Evolutionary conservation across 1,140 invertebrate genomes (phyloP), one percentile per base, ranked within the genome.

Genomic region (Medauroidea extradentata): DNA sequence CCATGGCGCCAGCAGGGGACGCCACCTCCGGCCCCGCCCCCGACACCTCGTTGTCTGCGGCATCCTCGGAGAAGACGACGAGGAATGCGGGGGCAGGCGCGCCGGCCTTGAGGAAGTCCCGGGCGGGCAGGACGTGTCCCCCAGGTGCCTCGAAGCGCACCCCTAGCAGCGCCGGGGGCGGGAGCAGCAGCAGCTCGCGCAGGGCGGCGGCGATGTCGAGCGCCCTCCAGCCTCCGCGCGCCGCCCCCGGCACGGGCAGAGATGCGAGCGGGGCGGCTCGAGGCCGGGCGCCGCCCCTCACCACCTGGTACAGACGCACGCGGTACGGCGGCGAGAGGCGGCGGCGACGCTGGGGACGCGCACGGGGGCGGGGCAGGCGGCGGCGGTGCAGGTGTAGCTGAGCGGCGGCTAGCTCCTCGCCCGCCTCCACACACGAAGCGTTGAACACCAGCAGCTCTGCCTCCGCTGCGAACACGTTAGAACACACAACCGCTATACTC

Each of bases 321-420:
- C 48, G 25, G 11, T 18, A 24, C 1, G 56, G 56, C 13, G 56
- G 56, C 46, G 9, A 57, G 56, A 11, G 39, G 71, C n/a, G 68
- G 71, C 13, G 65, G 60, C 21, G 72, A 60, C 2, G 71, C 64
- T 18, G 69, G 62, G 2, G 69, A 67, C 60, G 73, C 69, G 16
- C 63, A 59, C 18, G 60, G 50, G 4, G 67, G 63, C 18, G 63
- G 38, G 1, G 62, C 3, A 73, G 76, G 46, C 71, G 73, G 66
- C 79, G 75, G 53, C 79, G 75, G 62, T 79, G 83, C 4, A 85
- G 69, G 63, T 83, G 83, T 24, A 86, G 74, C 64, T 85, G 83
- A 0, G 82, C 82, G 46, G 82, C 78, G 39, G 84, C 59, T 2
- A 85, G 71, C 9, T 75, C 76, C 65, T 85, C 83, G 27, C 65